Conservation (phyloP, 2,113 vertebrate genomes). For the Alexandromys fortis region DNA sequence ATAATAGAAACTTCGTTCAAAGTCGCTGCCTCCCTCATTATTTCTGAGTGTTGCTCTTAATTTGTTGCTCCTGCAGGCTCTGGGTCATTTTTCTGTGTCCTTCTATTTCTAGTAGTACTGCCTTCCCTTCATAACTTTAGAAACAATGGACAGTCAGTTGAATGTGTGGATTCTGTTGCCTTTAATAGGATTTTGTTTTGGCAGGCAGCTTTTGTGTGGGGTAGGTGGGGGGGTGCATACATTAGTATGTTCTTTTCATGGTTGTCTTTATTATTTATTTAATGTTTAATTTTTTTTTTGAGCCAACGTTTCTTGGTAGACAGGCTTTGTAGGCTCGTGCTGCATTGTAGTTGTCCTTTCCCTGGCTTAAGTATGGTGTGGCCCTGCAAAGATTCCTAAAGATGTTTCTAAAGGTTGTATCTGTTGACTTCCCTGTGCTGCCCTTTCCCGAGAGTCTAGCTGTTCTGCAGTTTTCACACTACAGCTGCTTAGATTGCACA, state of each 20-base stretch:
- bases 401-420: conserved; percentile 5
- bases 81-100: neutral
- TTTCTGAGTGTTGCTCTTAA: neutral
- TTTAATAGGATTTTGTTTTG: neutral
- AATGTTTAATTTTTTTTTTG: neutral
- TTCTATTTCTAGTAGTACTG: neutral
- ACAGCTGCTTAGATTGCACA: neutral
- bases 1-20: neutral
- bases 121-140: neutral
- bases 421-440: neutral
- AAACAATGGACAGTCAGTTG: neutral
- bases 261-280: neutral
- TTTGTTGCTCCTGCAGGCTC: neutral
- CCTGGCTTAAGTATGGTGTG: neutral
- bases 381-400: neutral
- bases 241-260: neutral
- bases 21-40: neutral
- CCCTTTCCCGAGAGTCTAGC: neutral
- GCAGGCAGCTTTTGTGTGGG: neutral
- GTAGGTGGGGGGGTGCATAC: neutral
- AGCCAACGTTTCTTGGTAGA: neutral
- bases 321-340: neutral
- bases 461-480: neutral
- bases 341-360: neutral
- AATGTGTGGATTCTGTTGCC: neutral